Evolutionary conservation across 2,113 vertebrate genomes (phyloP).

Genomic region (Acanthochromis polyacanthus): DNA sequence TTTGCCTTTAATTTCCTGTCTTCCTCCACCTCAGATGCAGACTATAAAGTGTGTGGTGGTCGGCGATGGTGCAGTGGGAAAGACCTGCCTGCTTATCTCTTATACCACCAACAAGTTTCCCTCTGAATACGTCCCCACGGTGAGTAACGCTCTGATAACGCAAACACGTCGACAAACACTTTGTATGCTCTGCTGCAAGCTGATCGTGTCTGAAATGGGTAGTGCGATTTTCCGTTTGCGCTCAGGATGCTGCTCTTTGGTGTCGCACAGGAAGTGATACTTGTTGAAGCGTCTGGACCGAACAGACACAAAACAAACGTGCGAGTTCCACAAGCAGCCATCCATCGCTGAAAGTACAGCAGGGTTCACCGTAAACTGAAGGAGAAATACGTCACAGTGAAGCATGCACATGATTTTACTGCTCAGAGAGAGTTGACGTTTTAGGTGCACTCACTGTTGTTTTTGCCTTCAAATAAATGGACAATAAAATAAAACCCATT

Average conservation of each 20-base stretch:
- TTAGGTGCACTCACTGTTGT: no score
- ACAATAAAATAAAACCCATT: no score
- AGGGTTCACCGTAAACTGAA: no score
- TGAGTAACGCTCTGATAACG: constrained; percentile 43
- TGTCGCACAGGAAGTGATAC: constrained; percentile 29
- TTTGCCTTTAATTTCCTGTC: not conserved
- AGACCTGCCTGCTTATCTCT: constrained; percentile 79
- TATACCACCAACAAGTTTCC: constrained; percentile 81
- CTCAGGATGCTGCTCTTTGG: not conserved
- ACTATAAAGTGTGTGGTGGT: constrained; percentile 82
- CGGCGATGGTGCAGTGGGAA: constrained; percentile 77
- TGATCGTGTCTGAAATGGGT: not conserved
- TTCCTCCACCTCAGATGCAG: constrained; percentile 72
- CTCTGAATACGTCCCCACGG: constrained; percentile 79
- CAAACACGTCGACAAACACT: not conserved
- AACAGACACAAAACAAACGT: not conserved
- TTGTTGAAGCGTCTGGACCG: constrained; percentile 4
- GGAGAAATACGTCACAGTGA: no score
- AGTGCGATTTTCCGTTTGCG: not conserved
- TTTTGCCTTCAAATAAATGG: no score
- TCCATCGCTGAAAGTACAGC: no score
- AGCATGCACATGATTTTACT: no score
- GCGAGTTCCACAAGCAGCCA: no score
- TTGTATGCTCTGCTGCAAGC: not conserved
- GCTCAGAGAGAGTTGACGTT: no score